Evolutionary conservation across 2,113 vertebrate genomes (phyloP).

Genomic region (Macquaria ambigua): DNA sequence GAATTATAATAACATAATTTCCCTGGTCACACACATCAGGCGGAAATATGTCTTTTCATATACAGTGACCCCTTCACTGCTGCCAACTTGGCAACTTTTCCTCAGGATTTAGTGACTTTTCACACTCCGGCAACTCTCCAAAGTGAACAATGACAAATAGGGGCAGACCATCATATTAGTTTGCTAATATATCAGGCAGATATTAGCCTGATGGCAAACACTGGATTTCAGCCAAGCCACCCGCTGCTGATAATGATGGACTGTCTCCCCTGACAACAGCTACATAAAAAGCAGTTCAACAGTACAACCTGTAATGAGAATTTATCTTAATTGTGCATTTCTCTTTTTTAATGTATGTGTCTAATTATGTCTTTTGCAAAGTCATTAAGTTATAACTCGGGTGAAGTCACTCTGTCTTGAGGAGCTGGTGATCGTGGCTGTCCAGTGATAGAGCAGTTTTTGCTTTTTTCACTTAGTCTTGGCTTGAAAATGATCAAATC

Average conservation of each 20-base stretch:
- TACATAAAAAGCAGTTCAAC: constrained; percentile 19
- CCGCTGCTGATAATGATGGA: constrained; percentile 23
- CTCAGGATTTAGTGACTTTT: constrained; percentile 42
- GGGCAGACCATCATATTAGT: constrained; percentile 13
- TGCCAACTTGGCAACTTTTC: constrained; percentile 14
- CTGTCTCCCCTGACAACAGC: constrained; percentile 10
- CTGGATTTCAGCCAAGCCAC: constrained; percentile 31
- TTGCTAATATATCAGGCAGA: constrained; percentile 37
- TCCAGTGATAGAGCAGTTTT: neutral
- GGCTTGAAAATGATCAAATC: neutral
- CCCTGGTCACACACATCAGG: neutral
- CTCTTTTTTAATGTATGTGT: neutral
- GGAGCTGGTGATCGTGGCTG: too few species aligned
- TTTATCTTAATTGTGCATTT: neutral
- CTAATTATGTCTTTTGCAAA: constrained; percentile 8
- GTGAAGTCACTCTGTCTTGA: neutral
- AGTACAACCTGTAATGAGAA: constrained; percentile 2
- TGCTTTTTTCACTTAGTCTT: neutral
- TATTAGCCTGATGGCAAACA: constrained; percentile 35
- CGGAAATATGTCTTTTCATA: neutral
- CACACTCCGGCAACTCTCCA: constrained; percentile 3
- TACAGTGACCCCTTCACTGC: neutral
- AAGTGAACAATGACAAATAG: constrained; percentile 34
- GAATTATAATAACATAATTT: neutral
- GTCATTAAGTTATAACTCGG: neutral